phyloP scores from a whole-genome alignment of 2,113 vertebrate genomes.

The Apodemus sylvaticus region DNA sequence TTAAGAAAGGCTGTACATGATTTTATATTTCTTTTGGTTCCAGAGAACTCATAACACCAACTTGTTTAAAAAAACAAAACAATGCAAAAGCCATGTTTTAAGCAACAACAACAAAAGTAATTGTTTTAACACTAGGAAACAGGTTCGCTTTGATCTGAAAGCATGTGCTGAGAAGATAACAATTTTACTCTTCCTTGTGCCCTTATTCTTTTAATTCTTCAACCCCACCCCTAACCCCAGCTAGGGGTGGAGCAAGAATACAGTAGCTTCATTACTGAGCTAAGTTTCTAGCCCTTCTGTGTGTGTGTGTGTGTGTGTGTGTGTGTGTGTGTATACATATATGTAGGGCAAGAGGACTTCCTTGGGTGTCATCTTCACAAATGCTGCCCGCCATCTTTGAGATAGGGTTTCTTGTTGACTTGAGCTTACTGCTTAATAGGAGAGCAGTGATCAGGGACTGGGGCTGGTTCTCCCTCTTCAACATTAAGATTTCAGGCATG shows the following conservation, averaged over 20 bases:
- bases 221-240: not conserved
- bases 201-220: constrained; percentile 15
- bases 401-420: not conserved
- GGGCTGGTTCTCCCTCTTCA: not conserved
- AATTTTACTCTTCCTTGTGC: not conserved
- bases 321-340: not conserved
- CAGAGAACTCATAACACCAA: not conserved
- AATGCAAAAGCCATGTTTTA: too few species aligned
- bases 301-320: not conserved
- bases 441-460: not conserved
- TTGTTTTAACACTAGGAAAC: too few species aligned
- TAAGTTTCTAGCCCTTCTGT: not conserved
- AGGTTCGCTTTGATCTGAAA: constrained; percentile 16
- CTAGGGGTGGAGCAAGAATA: not conserved
- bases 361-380: not conserved
- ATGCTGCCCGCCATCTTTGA: not conserved
- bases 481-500: not conserved
- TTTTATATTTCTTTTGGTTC: constrained; percentile 3
- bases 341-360: not conserved
- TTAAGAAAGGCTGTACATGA: not conserved
- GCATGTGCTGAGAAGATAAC: not conserved
- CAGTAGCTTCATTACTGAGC: not conserved
- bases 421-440: not conserved
- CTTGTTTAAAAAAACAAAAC: not conserved
- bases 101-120: too few species aligned